Base-by-base conservation (phyloP, 2,888 invertebrate species). In the Leptothorax acervorum region DNA sequence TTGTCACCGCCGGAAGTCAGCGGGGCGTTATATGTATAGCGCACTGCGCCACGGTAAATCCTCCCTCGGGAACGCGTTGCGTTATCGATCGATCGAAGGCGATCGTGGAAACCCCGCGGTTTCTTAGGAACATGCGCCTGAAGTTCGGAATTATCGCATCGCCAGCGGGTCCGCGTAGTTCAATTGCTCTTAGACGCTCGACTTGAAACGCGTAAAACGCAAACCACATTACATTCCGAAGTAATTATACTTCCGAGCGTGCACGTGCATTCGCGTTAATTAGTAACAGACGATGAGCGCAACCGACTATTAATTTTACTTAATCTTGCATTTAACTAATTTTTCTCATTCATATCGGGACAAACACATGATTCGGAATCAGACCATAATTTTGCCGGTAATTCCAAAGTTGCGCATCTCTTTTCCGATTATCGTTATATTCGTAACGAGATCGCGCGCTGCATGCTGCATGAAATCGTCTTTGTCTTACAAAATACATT, bases 151-250 rank as follows among this genome's bases (percentile, higher is more conserved):
- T 75, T 60, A 82, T 62, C 78, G 74, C 82, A 84, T 82, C 85
- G 65, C 81, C 82, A 28, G 86, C 81, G 82, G 87, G 91, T 92
- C 92, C 91, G 87, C 88, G 87, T 92, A 92, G 92, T 92, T 92
- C 91, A 92, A 92, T 92, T 91, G 87, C 81, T 90, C 88, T 60
- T 79, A 55, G 71, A 83, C 84, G 86, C 85, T 86, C 86, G 85
- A 55, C 28, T 53, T n/a, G 87, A 85, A 84, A 78, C 91, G 91
- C 91, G 91, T 89, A 90, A 89, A 88, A 78, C 79, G 60, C 86
- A 42, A 39, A 87, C 83, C 89, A 86, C 84, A 87, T 91, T 90
- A 87, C 89, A 87, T 90, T 89, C 75, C 71, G 84, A 51, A 4
- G 85, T 86, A 86, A 90, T 89, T 89, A 88, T 85, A 86, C 83